These are phyloP conservation scores for Neolamprologus devosi DNA, from an alignment of 2,113 vertebrate species.

Conservation along the genomic window DNA sequence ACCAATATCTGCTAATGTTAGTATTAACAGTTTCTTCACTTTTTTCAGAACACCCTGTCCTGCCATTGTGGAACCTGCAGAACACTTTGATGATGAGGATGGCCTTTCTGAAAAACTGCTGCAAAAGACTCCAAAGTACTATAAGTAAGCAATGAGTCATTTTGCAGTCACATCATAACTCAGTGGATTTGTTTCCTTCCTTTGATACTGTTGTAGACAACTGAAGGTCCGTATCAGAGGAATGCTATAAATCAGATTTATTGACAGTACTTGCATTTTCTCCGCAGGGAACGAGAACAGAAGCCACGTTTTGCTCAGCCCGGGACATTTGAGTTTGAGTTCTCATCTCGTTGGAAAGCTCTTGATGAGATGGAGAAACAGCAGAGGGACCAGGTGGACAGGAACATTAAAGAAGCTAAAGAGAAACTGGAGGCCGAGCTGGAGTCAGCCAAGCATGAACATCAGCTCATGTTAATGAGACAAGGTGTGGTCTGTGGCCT, in stretches of 20 bases:
- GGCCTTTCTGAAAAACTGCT: slow-evolving; percentile 90
- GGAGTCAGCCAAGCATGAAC: slow-evolving; percentile 95
- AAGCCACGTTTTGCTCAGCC: slow-evolving; percentile 91
- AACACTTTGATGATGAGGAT: slow-evolving; percentile 93
- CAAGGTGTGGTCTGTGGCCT: slow-evolving; percentile 74
- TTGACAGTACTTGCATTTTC: not conserved
- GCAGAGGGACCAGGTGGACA: slow-evolving; percentile 90
- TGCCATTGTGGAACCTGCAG: slow-evolving; percentile 91
- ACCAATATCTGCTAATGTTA: not conserved
- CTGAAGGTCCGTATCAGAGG: not conserved
- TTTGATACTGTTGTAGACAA: not conserved
- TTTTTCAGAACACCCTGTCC: slow-evolving; percentile 85
- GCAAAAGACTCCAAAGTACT: slow-evolving; percentile 88
- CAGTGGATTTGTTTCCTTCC: not conserved
- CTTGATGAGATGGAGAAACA: slow-evolving; percentile 97
- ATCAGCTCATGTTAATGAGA: slow-evolving; percentile 98
- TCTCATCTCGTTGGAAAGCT: slow-evolving; percentile 95
- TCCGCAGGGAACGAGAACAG: slow-evolving; percentile 84
- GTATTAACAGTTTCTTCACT: not conserved
- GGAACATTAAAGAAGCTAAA: slow-evolving; percentile 91
- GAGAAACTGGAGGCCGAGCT: slow-evolving; percentile 97
- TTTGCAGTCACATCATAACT: not conserved
- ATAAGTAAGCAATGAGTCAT: slow-evolving; percentile 77
- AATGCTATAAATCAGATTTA: not conserved
- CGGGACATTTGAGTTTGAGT: slow-evolving; percentile 98